A percentile compares a stretch with the other conserved stretches of the same genome.
Evolutionary conservation across 2,888 invertebrate species (phyloP).

Genomic region (Trichogramma evanescens): DNA sequence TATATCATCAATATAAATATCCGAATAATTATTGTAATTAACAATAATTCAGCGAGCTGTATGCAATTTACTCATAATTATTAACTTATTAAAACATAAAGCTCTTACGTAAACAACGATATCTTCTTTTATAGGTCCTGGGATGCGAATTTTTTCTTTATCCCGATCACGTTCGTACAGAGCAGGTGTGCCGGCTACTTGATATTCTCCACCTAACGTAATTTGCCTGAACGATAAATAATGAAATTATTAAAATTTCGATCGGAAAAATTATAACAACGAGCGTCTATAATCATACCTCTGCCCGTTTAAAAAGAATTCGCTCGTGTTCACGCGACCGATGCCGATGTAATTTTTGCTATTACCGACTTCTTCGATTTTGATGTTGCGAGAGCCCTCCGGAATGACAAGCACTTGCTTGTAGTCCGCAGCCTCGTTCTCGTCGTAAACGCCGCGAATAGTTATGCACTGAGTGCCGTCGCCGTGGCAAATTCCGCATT

Average conservation of each 20-base stretch:
- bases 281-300: constrained; percentile 47
- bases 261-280: background rate
- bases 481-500: constrained; percentile 63
- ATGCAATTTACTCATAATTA: background rate
- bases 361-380: constrained; percentile 52
- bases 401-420: constrained; percentile 56
- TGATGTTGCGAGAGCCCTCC: constrained; percentile 54
- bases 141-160: constrained; percentile 54
- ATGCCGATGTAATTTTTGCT: constrained; percentile 52
- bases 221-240: constrained; percentile 38
- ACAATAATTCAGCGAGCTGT: too few species aligned
- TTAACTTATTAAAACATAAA: background rate
- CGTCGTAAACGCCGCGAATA: constrained; percentile 52
- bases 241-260: constrained; percentile 1
- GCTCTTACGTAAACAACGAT: constrained; percentile 55
- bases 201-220: constrained; percentile 46
- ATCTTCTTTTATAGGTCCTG: constrained; percentile 57
- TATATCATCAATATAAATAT: background rate
- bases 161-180: constrained; percentile 50
- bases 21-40: background rate
- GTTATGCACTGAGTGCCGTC: constrained; percentile 61
- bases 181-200: constrained; percentile 49
- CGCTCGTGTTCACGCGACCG: constrained; percentile 47
- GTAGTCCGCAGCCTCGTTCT: constrained; percentile 51
- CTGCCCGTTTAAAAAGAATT: constrained; percentile 58